phyloP scores from a whole-genome alignment of 2,113 vertebrate species.

The Scatophagus argus region DNA sequence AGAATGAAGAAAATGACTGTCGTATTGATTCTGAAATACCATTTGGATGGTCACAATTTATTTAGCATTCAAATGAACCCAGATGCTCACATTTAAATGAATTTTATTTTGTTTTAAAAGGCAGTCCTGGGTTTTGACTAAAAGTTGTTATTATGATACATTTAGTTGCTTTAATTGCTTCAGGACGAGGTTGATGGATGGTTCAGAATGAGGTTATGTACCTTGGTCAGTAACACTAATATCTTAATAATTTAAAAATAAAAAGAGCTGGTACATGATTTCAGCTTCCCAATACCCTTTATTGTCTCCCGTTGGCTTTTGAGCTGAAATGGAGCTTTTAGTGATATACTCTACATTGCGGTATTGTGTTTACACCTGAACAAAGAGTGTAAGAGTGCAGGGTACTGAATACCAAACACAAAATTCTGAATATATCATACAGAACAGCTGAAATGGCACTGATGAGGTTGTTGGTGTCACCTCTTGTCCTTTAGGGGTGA shows the following conservation, averaged over 20 bases:
- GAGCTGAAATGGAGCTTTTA: not conserved
- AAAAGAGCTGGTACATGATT: not conserved
- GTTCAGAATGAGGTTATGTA: not conserved
- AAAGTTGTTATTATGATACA: not conserved
- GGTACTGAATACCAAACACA: not conserved
- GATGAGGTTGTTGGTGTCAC: not conserved
- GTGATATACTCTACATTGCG: not conserved
- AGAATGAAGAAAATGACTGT: not conserved
- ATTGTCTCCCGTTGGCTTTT: not conserved
- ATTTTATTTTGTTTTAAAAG: not conserved
- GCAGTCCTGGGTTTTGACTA: not conserved
- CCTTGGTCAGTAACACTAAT: too few species aligned
- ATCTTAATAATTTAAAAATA: not conserved
- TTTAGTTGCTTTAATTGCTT: not conserved
- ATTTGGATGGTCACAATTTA: not conserved
- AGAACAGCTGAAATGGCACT: not conserved
- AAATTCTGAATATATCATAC: not conserved
- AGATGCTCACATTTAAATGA: not conserved
- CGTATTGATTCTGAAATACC: not conserved
- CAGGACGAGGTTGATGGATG: not conserved
- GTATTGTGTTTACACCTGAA: not conserved
- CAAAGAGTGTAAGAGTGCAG: not conserved
- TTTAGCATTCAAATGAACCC: not conserved
- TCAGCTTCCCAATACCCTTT: not conserved
- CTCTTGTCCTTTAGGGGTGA: slow-evolving; percentile 10